phyloP scores from a whole-genome alignment of 2,888 invertebrate species.

The Acrocyrtus sp. region DNA sequence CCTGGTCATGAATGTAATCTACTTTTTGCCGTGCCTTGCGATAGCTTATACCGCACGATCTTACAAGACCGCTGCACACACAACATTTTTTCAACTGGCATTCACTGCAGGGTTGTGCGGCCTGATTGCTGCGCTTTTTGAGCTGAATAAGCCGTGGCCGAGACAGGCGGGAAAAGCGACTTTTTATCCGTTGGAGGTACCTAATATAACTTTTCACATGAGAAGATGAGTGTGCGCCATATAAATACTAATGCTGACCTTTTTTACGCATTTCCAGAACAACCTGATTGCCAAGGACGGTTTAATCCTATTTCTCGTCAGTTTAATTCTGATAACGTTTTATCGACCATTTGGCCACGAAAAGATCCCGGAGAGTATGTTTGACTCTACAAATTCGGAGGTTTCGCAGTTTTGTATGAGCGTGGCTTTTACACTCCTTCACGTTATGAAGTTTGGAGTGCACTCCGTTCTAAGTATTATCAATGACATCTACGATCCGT shows the following conservation, averaged over 20 bases:
- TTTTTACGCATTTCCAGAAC: slow-evolving; percentile 26
- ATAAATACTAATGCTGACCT: background rate
- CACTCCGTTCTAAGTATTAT: slow-evolving; percentile 12
- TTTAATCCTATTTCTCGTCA: slow-evolving; percentile 12
- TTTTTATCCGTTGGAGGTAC: slow-evolving; percentile 27
- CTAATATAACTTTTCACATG: background rate
- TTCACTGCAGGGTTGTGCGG: slow-evolving; percentile 31
- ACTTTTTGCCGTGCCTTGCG: slow-evolving; percentile 34
- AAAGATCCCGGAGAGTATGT: slow-evolving; percentile 5
- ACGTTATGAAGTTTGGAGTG: slow-evolving; percentile 23
- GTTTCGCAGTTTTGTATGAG: slow-evolving; percentile 17
- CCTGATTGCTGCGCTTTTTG: slow-evolving; percentile 38
- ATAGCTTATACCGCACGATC: slow-evolving; percentile 15
- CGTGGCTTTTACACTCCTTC: slow-evolving; percentile 33
- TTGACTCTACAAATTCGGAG: slow-evolving; percentile 31
- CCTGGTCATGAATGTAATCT: slow-evolving; percentile 17
- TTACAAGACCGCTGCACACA: slow-evolving; percentile 17
- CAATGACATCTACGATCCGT: background rate
- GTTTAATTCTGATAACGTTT: slow-evolving; percentile 21
- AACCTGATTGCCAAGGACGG: slow-evolving; percentile 35
- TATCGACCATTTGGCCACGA: slow-evolving; percentile 16
- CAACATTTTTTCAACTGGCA: slow-evolving; percentile 24
- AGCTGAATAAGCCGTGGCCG: slow-evolving; percentile 40
- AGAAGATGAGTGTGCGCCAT: too few species aligned
- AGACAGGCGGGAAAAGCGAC: slow-evolving; percentile 24